These are phyloP conservation scores for Pollenia griseotomentosa DNA, from an alignment of 2,888 invertebrate species.

Conservation along the genomic window DNA sequence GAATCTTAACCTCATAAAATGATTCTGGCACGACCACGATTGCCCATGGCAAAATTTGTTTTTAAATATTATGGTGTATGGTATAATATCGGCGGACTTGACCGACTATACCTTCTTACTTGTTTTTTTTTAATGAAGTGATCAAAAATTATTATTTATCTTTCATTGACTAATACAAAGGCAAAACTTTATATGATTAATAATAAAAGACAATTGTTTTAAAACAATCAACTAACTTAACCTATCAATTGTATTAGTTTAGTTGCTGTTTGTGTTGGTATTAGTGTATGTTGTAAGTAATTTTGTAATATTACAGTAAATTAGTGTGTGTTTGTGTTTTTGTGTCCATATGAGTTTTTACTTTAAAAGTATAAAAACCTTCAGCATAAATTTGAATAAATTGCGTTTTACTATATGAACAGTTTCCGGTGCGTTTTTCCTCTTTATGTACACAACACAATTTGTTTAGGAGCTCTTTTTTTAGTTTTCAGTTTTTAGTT, in stretches of 20 bases:
- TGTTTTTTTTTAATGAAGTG: not conserved
- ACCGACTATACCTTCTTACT: no score
- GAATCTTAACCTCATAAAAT: no score
- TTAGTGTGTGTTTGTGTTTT: not conserved
- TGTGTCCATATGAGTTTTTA: conserved; percentile 4
- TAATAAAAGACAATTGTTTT: conserved; percentile 37
- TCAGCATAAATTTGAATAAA: conserved; percentile 72
- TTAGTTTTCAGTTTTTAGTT: not conserved
- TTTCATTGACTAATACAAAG: conserved; percentile 5
- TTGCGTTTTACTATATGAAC: conserved; percentile 77
- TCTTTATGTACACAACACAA: conserved; percentile 19
- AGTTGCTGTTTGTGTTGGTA: not conserved
- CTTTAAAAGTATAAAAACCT: conserved; percentile 51
- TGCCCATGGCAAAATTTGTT: no score
- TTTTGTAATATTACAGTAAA: not conserved
- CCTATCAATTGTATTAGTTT: not conserved
- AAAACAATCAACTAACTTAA: conserved; percentile 16
- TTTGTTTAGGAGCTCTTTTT: not conserved
- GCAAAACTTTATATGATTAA: not conserved
- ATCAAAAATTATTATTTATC: conserved; percentile 43
- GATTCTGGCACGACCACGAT: no score
- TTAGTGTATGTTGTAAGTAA: conserved; percentile 3
- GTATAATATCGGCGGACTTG: no score
- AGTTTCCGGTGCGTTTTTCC: conserved; percentile 80
- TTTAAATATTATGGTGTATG: no score